Evolutionary conservation across 2,113 vertebrate genomes (phyloP).

Genomic region (Symphodus melops): DNA sequence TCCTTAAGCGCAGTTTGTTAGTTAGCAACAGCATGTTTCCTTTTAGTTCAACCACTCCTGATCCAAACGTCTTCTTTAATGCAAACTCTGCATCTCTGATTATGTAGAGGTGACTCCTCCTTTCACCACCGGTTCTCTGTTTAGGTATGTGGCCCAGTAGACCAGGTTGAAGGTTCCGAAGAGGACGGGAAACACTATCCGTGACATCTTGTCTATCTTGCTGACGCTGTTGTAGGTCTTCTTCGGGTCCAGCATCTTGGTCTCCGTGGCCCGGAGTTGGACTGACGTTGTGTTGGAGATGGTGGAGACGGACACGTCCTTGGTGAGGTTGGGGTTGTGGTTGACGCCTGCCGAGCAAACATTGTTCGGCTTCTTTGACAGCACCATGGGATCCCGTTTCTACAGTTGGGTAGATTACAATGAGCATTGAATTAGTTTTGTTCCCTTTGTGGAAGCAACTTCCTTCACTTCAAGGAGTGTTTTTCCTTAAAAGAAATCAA

Average conservation of each 20-base stretch:
- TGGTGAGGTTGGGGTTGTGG: slow-evolving; percentile 91
- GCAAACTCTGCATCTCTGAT: slow-evolving; percentile 31
- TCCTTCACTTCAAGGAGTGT: too few relatives aligned
- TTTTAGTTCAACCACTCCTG: slow-evolving; percentile 9
- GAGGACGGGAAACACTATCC: slow-evolving; percentile 95
- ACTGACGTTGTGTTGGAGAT: slow-evolving; percentile 87
- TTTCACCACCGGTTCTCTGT: slow-evolving; percentile 94
- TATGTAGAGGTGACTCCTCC: slow-evolving; percentile 88
- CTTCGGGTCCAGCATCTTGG: slow-evolving; percentile 90
- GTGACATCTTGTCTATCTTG: slow-evolving; percentile 98
- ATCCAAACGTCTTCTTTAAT: background rate
- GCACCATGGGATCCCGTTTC: slow-evolving; percentile 92
- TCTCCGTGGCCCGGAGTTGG: slow-evolving; percentile 85
- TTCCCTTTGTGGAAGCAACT: background rate
- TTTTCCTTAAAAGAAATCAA: too few relatives aligned
- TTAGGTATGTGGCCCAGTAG: slow-evolving; percentile 99
- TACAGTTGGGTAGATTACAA: slow-evolving; percentile 61
- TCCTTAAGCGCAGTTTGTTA: slow-evolving; percentile 58
- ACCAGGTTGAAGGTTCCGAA: slow-evolving; percentile 99
- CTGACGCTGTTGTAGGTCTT: slow-evolving; percentile 99
- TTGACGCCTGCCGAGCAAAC: slow-evolving; percentile 88
- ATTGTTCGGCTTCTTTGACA: slow-evolving; percentile 91
- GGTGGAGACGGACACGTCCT: slow-evolving; percentile 89
- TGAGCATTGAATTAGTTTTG: background rate
- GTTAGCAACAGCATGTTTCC: slow-evolving; percentile 18